Evolutionary conservation across 1,140 invertebrate species (phyloP), one percentile per base, ranked within the genome.

Genomic region (Pollicipes pollicipes): DNA sequence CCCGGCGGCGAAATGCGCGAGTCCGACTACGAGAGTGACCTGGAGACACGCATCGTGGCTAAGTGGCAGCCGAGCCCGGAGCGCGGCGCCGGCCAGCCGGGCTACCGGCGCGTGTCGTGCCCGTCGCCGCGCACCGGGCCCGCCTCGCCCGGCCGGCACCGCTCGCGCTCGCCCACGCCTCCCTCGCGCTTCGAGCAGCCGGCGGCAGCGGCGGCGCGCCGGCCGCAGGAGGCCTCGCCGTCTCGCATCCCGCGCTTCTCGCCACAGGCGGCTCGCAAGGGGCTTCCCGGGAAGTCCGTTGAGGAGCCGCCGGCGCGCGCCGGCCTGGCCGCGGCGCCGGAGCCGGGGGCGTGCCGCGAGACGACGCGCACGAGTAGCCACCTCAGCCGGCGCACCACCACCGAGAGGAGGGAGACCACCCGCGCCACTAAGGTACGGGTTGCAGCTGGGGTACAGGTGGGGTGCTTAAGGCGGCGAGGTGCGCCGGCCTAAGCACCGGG

Each of bases 1-100:
- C 83, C n/a, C n/a, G n/a, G 84, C 21, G 86, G 85, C 13, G 85
- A 88, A 71, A 86, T 85, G 71, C 78, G 83, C 0, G 87, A 88
- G 73, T 87, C 85, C 64, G 87, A 88, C 73, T 88, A 88, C 73
- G 87, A 88, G 73, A 88, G 85, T 77, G 87, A 88, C 73, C 78
- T 73, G 70, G 76, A 77, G 66, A 71, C 71, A n/a, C 70, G 71
- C 70, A 71, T 77, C 31, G 70, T 69, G 17, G 75, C 76, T 0
- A 75, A 74, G 30, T 77, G 76, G 76, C 71, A 72, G 26, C 75
- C 76, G 58, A 37, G 72, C 45, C 73, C 74, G n/a, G 73, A 72
- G 35, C 74, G 72, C 30, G 69, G 73, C 69, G 73, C 72, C 69
- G 74, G 74, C 63, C 66, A 68, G 45, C 45, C 45, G 21, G 45